Base-by-base conservation (phyloP, 2,888 invertebrate genomes). In the Athetis lepigone region DNA sequence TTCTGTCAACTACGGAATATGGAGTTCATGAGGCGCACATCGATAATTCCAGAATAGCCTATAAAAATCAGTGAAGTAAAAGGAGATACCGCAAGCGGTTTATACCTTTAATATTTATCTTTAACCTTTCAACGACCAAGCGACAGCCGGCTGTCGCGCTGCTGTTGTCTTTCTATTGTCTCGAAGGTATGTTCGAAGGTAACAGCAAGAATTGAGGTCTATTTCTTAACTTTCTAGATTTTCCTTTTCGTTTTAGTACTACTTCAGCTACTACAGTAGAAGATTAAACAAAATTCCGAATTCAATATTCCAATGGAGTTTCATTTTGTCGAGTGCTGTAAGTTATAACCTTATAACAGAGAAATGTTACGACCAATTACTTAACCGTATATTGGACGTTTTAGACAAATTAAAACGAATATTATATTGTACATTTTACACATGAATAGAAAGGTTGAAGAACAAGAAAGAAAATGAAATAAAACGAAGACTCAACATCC, bases 341-440 rank as follows among this genome's bases (percentile, higher is more conserved):
- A 51, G 21, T 42, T 59, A 56, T 54, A 54, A 49, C 50, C 19
- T 54, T 62, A 60, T 59, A 59, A 37, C 37, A 29, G 39, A 47
- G 63, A 62, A 65, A 79, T 45, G 73, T 59, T 67, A 70, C 52
- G 39, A 70, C 39, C 76, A 79, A 79, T 78, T 76, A 78, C 78
- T 76, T 64, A 60, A 36, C 50, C n/a, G 59, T 16, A 45, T 52
- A 56, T 57, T 58, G 37, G 70, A 70, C 19, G 70, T 76, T 79
- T 79, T 76, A 79, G 55, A 67, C 57, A 65, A 73, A 79, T 78
- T 73, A 73, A 73, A 73, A 62, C 23, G 62, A 56, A 56, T 45
- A 42, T 49, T 45, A 39, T 33, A 63, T 59, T 43, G 21, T 40
- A 43, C 16, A 37, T 43, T 54, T 66, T 51, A n/a, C 49, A 54